Conservation (phyloP, 2,797 vertebrate species). For the Myotis vivesi region DNA sequence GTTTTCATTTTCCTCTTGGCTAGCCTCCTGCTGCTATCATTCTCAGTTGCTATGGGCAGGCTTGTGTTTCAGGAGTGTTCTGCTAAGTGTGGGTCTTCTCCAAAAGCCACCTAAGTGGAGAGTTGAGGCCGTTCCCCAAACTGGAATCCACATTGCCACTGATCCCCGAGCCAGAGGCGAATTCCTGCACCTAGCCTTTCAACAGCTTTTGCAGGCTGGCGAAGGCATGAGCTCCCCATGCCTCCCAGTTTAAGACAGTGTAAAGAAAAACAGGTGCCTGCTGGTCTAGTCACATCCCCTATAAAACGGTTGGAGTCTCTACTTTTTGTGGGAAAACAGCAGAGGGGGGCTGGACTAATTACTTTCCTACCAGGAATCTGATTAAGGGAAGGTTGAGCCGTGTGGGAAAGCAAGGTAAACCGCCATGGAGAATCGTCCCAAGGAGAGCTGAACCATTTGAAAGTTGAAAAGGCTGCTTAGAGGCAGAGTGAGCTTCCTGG, state of each 20-base stretch:
- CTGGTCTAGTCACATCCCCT: slow-evolving; percentile 71
- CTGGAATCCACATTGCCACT: not conserved
- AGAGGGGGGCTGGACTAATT: slow-evolving; percentile 77
- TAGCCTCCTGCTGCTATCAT: not conserved
- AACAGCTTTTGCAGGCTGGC: not conserved
- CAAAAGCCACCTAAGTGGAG: not conserved
- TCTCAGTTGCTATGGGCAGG: not conserved
- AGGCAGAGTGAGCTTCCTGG: not conserved
- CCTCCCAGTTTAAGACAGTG: slow-evolving; percentile 24
- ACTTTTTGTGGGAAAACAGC: slow-evolving; percentile 75
- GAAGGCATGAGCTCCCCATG: not conserved
- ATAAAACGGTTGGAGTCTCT: slow-evolving; percentile 75
- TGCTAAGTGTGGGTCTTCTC: not conserved
- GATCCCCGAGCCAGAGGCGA: not conserved
- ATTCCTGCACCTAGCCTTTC: not conserved
- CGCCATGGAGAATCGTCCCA: not conserved
- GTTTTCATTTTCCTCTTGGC: slow-evolving; percentile 8
- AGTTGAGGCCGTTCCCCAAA: not conserved
- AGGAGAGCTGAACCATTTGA: not conserved
- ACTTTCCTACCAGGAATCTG: slow-evolving; percentile 77
- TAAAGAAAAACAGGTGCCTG: slow-evolving; percentile 70
- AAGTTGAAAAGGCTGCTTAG: not conserved
- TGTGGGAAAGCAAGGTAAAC: slow-evolving; percentile 27
- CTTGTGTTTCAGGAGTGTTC: not conserved
- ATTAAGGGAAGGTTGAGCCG: slow-evolving; percentile 70